These are phyloP conservation scores for Phylloscopus trochilus DNA, from an alignment of 2,113 vertebrate species.

Conservation along the genomic window DNA sequence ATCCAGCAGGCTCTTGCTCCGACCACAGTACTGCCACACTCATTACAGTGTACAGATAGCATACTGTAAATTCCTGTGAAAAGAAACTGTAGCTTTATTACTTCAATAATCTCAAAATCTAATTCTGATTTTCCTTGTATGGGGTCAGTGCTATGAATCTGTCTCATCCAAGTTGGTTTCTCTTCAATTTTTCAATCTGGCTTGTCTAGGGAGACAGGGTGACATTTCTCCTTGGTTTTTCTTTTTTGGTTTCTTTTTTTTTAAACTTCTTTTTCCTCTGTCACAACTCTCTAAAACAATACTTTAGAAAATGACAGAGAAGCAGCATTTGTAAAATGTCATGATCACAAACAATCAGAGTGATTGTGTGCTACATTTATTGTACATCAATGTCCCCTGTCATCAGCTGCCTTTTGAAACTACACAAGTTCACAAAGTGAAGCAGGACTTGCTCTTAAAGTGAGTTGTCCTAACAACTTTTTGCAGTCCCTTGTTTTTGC, in stretches of 20 bases:
- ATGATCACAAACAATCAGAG: constrained; percentile 65
- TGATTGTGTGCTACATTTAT: constrained; percentile 67
- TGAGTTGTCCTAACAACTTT: neutral
- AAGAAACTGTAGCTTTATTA: neutral
- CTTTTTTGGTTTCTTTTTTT: neutral
- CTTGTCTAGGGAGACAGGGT: constrained; percentile 22
- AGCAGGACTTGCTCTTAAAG: neutral
- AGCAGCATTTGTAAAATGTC: constrained; percentile 70
- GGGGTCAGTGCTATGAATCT: neutral
- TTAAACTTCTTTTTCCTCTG: constrained; percentile 52
- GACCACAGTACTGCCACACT: neutral
- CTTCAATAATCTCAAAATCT: constrained; percentile 34
- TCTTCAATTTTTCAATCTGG: constrained; percentile 61
- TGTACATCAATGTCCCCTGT: constrained; percentile 31
- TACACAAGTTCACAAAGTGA: neutral
- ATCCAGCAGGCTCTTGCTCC: neutral
- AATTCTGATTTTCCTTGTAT: constrained; percentile 14
- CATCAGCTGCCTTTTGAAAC: constrained; percentile 14
- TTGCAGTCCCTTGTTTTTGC: neutral
- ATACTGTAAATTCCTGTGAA: neutral
- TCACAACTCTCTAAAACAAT: constrained; percentile 61
- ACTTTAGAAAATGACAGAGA: constrained; percentile 73
- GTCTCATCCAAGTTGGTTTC: neutral
- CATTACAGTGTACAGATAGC: neutral
- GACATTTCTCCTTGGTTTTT: constrained; percentile 51